phyloP scores from a whole-genome alignment of 2,113 vertebrate species.

The Catharus bicknelli region DNA sequence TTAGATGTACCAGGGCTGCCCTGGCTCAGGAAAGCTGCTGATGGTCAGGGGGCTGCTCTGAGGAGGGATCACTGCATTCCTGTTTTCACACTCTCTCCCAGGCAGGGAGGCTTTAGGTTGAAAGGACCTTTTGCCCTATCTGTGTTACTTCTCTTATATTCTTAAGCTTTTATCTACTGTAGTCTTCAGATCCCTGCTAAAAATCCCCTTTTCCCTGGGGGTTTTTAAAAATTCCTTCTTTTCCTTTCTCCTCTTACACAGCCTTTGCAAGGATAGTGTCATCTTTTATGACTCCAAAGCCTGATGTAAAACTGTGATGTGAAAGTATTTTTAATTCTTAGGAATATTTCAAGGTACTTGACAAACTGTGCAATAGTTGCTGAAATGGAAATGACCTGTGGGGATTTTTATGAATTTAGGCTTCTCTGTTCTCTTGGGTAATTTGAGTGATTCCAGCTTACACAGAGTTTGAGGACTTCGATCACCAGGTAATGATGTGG shows the following conservation, averaged over 20 bases:
- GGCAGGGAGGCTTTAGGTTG: background rate
- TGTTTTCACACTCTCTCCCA: background rate
- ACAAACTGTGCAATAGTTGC: background rate
- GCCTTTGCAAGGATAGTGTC: background rate
- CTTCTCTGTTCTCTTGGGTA: conserved; percentile 8
- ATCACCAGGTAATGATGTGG: conserved; percentile 53
- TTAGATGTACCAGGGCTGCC: background rate
- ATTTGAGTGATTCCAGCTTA: conserved; percentile 40
- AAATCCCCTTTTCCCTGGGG: background rate
- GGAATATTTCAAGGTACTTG: background rate
- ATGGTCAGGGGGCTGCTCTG: background rate
- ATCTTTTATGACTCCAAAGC: background rate
- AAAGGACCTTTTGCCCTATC: background rate
- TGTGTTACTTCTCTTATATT: background rate
- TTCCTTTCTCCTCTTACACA: background rate
- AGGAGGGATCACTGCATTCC: background rate
- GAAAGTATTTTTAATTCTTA: conserved; percentile 6
- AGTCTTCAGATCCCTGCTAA: background rate
- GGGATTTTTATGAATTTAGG: conserved; percentile 25
- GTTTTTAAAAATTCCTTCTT: background rate
- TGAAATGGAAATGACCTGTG: conserved; percentile 12
- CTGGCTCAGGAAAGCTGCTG: background rate
- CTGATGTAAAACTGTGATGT: background rate
- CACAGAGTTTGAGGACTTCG: conserved; percentile 21
- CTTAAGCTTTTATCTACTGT: background rate